Evolutionary conservation across 53 echinoderm and acorn worm species (phyloP).

Genomic region (Mesocentrotus franciscanus): DNA sequence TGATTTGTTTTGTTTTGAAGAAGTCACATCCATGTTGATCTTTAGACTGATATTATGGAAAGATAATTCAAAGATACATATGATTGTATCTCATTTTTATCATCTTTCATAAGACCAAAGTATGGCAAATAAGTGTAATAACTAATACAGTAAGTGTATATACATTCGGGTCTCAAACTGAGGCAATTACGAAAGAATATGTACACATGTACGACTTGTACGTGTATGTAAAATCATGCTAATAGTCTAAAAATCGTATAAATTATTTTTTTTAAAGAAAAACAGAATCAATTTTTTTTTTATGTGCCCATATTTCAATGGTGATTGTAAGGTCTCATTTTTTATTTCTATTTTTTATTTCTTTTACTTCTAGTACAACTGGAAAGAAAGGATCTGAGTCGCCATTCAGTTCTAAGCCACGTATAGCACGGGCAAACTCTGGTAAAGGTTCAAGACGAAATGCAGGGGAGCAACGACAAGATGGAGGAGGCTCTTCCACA

Average conservation of each 20-base stretch:
- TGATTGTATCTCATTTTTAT: not conserved
- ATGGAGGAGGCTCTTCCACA: constrained; percentile 65
- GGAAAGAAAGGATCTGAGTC: constrained; percentile 83
- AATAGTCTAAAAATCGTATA: no score
- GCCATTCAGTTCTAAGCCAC: constrained; percentile 94
- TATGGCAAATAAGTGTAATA: not conserved
- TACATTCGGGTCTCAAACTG: not conserved
- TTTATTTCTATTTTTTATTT: not conserved
- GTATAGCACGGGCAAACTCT: constrained; percentile 84
- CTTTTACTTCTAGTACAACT: constrained; percentile 22
- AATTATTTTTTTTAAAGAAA: no score
- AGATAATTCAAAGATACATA: not conserved
- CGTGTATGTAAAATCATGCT: no score
- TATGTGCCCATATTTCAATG: not conserved
- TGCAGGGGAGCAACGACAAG: constrained; percentile 56
- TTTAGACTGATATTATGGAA: not conserved
- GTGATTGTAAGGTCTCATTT: not conserved
- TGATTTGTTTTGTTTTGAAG: not conserved
- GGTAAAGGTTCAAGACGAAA: constrained; percentile 75
- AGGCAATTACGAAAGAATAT: no score
- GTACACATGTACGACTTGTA: no score
- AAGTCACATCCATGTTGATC: not conserved
- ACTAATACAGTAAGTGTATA: not conserved
- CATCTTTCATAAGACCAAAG: not conserved
- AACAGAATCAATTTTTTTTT: not conserved